A percentile compares a stretch with the other conserved stretches of the same genome.
Conservation (phyloP, 2,113 vertebrate species). For the Pomatostomus ruficeps region DNA sequence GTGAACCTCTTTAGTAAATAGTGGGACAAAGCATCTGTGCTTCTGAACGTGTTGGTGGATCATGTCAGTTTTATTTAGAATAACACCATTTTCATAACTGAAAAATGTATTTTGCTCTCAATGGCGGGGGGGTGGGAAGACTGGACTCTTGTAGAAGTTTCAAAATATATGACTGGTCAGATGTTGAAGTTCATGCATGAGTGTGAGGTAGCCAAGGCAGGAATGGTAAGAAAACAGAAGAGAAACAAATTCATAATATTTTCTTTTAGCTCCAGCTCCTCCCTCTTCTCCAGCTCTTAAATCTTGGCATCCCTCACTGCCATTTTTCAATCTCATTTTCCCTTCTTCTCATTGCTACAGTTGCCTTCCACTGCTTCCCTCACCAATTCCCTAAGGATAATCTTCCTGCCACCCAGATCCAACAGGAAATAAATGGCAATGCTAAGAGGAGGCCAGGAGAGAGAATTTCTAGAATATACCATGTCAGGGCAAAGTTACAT, state of each 20-base stretch:
- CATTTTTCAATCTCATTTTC: neutral
- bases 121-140: neutral
- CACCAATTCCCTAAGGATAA: neutral
- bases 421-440: neutral
- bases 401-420: neutral
- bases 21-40: constrained; percentile 67
- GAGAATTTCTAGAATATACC: neutral
- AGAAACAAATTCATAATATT: neutral
- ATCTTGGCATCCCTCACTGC: neutral
- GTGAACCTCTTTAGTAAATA: constrained; percentile 66
- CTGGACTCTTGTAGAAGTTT: neutral
- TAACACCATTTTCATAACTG: constrained; percentile 40
- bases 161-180: neutral
- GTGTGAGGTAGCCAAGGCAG: neutral
- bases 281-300: neutral
- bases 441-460: neutral
- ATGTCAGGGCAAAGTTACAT: neutral
- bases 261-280: neutral
- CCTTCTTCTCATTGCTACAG: neutral
- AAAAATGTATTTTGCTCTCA: constrained; percentile 3
- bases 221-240: neutral
- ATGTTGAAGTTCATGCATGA: neutral
- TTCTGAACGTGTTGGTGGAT: constrained; percentile 62
- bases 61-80: constrained; percentile 59
- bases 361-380: neutral